These are phyloP conservation scores for Ceratina australensis DNA, from an alignment of 1,140 invertebrate species.

Conservation along the genomic window DNA sequence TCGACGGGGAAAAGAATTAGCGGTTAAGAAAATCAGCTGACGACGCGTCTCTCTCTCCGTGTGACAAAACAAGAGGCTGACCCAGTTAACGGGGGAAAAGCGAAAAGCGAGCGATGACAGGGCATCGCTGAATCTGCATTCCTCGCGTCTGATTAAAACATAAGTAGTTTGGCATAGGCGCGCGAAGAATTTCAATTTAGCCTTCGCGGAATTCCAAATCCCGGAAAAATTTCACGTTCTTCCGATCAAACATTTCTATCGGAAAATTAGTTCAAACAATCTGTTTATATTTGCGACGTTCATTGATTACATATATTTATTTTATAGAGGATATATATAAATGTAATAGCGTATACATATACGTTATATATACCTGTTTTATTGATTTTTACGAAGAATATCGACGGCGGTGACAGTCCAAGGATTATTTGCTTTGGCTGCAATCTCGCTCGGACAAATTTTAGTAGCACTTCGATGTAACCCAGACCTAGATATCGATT, in stretches of 20 bases:
- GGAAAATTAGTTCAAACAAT: background rate
- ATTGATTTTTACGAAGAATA: background rate
- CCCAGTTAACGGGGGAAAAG: constrained; percentile 16
- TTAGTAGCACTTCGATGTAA: constrained; percentile 16
- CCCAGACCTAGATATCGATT: constrained; percentile 49
- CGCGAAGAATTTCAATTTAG: constrained; percentile 7
- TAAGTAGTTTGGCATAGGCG: background rate
- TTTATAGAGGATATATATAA: no score
- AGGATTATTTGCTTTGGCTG: constrained; percentile 22
- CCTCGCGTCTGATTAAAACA: constrained; percentile 3
- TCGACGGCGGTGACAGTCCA: background rate
- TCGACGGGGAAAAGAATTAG: background rate
- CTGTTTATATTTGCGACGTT: no score
- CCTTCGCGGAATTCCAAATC: background rate
- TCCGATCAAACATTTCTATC: background rate
- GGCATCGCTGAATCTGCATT: constrained; percentile 6
- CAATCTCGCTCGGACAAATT: constrained; percentile 32
- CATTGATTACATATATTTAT: no score
- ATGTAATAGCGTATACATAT: no score
- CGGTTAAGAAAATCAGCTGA: constrained; percentile 29
- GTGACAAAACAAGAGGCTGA: constrained; percentile 23
- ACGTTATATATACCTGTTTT: background rate
- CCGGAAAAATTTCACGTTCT: background rate
- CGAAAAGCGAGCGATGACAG: constrained; percentile 8
- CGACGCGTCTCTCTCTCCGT: background rate